phyloP scores from a whole-genome alignment of 2,888 invertebrate genomes.

The Scelioninae gen. 1 region DNA sequence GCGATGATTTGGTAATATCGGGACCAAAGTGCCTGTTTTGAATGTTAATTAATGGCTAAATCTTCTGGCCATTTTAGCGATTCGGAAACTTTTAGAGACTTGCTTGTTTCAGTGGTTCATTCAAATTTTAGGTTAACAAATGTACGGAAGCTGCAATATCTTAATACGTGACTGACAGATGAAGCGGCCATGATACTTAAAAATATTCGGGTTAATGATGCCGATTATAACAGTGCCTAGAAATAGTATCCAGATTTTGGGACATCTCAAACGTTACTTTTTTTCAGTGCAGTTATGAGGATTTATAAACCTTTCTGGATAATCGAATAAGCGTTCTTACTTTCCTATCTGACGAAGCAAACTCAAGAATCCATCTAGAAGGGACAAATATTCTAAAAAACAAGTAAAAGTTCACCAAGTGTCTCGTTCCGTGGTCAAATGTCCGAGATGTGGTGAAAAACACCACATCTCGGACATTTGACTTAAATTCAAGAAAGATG shows the following conservation, averaged over 20 bases:
- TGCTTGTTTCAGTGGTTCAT: constrained; percentile 3
- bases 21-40: not conserved
- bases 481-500: constrained; percentile 11
- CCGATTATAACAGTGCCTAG: not conserved
- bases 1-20: not conserved
- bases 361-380: not conserved
- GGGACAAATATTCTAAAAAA: not conserved
- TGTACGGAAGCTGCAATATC: constrained; percentile 17
- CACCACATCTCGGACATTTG: constrained; percentile 32
- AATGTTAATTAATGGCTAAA: constrained; percentile 3
- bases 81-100: constrained; percentile 16
- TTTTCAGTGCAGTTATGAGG: not conserved
- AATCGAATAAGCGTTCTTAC: not conserved
- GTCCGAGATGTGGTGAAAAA: constrained; percentile 16
- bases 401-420: constrained; percentile 14
- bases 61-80: constrained; percentile 15
- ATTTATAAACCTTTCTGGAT: constrained; percentile 1
- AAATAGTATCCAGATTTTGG: not conserved
- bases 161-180: constrained; percentile 3
- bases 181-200: constrained; percentile 14
- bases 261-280: too few relatives aligned
- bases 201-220: not conserved
- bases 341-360: not conserved
- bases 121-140: not conserved
- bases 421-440: constrained; percentile 15